These are phyloP conservation scores for Saccostrea cuccullata DNA, from an alignment of 1,140 invertebrate genomes.

Conservation along the genomic window DNA sequence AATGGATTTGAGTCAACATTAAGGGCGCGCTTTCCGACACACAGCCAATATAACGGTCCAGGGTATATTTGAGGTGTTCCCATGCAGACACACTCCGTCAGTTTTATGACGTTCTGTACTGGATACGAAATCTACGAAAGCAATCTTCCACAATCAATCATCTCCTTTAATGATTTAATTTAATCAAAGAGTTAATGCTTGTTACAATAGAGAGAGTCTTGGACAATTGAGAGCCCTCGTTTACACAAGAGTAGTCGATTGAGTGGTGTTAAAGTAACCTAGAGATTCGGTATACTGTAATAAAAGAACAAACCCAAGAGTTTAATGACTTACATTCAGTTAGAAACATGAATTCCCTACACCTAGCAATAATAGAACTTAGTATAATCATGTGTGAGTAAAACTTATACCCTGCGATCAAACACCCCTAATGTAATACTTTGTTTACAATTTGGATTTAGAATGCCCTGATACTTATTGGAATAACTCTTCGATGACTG, in stretches of 20 bases:
- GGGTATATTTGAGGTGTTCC: not conserved
- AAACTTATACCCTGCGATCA: not conserved
- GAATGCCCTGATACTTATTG: not conserved
- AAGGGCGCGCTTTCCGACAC: not conserved
- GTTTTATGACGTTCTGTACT: not conserved
- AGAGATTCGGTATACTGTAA: too few relatives aligned
- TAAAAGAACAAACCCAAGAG: too few relatives aligned
- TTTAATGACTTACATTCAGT: too few relatives aligned
- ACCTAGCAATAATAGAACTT: not conserved
- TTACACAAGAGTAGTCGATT: not conserved
- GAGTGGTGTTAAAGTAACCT: not conserved
- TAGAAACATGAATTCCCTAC: not conserved
- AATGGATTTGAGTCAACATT: constrained; percentile 26
- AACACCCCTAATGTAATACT: not conserved
- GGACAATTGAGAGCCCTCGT: not conserved
- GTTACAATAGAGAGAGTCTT: not conserved
- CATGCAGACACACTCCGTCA: too few relatives aligned
- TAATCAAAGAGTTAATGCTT: not conserved
- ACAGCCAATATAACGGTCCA: not conserved
- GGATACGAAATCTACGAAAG: not conserved
- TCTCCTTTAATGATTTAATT: not conserved
- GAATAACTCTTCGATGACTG: not conserved
- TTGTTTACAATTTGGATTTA: constrained; percentile 11
- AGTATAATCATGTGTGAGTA: not conserved
- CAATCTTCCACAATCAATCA: not conserved